Evolutionary conservation across 2,888 invertebrate species (phyloP).

Genomic region (Gari tellinella): DNA sequence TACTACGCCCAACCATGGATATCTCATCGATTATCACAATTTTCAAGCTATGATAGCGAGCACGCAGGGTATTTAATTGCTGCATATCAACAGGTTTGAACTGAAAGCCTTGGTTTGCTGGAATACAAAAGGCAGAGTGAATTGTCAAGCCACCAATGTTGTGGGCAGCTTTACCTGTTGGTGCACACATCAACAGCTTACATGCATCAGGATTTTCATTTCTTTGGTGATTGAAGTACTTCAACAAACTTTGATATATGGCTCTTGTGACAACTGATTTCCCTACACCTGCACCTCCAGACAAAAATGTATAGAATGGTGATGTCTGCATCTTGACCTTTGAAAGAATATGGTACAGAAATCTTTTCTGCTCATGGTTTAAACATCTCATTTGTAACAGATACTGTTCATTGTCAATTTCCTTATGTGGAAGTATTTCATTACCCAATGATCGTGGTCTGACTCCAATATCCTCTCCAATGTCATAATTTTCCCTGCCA

Average conservation of each 20-base stretch:
- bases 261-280: constrained; percentile 40
- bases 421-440: constrained; percentile 11
- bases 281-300: constrained; percentile 52
- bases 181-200: constrained; percentile 52
- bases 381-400: constrained; percentile 15
- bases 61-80: constrained; percentile 44
- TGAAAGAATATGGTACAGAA: constrained; percentile 47
- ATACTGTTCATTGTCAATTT: constrained; percentile 27
- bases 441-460: background rate
- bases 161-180: constrained; percentile 56
- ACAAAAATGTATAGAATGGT: constrained; percentile 44
- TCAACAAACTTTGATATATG: constrained; percentile 46
- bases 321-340: constrained; percentile 22
- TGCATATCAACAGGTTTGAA: constrained; percentile 53
- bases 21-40: constrained; percentile 64
- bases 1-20: constrained; percentile 62
- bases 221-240: constrained; percentile 23
- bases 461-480: constrained; percentile 30
- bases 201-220: constrained; percentile 40
- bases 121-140: too few relatives aligned
- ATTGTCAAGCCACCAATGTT: too few relatives aligned
- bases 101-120: constrained; percentile 49
- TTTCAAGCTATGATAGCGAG: constrained; percentile 29
- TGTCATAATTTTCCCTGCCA: constrained; percentile 22
- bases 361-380: constrained; percentile 43